Percentiles rank a stretch among this genome's conserved stretches.
Evolutionary conservation across 2,888 invertebrate species (phyloP).

Genomic region (Patella depressa): DNA sequence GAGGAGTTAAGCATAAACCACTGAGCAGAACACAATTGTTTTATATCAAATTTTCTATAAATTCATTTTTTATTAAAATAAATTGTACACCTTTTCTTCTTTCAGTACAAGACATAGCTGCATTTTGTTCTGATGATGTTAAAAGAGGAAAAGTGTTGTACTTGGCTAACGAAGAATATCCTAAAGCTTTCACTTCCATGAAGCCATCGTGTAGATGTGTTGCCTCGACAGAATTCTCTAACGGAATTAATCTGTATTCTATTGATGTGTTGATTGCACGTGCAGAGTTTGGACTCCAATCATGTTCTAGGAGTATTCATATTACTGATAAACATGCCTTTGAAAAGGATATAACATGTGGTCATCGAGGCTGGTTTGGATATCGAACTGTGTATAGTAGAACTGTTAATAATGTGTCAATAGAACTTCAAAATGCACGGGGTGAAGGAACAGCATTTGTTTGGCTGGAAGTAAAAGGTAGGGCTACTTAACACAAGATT

Average conservation of each 20-base stretch:
- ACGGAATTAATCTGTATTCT: constrained; percentile 53
- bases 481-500: neutral
- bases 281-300: constrained; percentile 36
- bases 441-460: constrained; percentile 53
- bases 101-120: constrained; percentile 54
- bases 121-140: constrained; percentile 52
- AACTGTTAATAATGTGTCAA: constrained; percentile 53
- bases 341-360: constrained; percentile 51
- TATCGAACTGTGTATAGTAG: constrained; percentile 55
- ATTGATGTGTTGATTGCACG: constrained; percentile 38
- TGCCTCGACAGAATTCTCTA: constrained; percentile 45
- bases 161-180: constrained; percentile 57
- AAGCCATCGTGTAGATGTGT: constrained; percentile 54
- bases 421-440: constrained; percentile 47
- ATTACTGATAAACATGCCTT: constrained; percentile 43
- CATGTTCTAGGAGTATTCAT: constrained; percentile 48
- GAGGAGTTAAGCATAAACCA: too few species aligned
- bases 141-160: constrained; percentile 54
- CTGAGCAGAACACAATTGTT: too few species aligned
- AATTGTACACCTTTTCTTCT: constrained; percentile 8
- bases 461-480: constrained; percentile 60
- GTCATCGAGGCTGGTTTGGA: constrained; percentile 56
- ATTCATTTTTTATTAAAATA: too few species aligned
- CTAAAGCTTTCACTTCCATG: constrained; percentile 43
- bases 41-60: too few species aligned